phyloP scores from a whole-genome alignment of 2,797 vertebrate species.

The Hippopotamyrus pictus region DNA sequence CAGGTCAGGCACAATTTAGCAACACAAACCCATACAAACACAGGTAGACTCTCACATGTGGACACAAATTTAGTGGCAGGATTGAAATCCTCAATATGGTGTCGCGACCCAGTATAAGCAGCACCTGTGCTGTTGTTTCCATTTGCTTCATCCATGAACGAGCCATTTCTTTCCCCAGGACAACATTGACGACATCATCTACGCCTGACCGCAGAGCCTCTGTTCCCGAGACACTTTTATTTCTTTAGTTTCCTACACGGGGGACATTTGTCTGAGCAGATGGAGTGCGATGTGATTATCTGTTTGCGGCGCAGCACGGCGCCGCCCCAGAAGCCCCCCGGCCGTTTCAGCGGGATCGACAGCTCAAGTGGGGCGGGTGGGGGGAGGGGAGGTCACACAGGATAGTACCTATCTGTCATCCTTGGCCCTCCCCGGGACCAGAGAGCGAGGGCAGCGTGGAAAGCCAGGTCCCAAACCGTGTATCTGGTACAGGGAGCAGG shows the following conservation, averaged over 20 bases:
- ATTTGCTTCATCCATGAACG: neutral
- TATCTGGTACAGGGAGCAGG: too few species aligned
- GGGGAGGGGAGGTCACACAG: neutral
- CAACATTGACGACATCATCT: neutral
- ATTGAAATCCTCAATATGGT: neutral
- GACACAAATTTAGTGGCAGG: neutral
- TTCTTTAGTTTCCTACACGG: neutral
- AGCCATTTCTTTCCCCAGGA: neutral
- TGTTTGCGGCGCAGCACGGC: neutral
- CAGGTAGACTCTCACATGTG: neutral
- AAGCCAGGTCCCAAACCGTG: neutral
- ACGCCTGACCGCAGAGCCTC: neutral
- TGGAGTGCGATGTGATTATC: constrained; percentile 22
- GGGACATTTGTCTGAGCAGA: constrained; percentile 23
- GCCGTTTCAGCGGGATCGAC: neutral
- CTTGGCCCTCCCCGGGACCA: neutral
- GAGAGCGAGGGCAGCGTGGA: neutral
- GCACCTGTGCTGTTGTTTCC: neutral
- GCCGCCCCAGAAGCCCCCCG: neutral
- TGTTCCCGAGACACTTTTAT: neutral
- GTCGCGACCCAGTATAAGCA: neutral
- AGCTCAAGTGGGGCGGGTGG: neutral
- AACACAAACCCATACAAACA: neutral
- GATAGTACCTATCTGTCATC: neutral
- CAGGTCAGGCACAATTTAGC: neutral